Base-by-base conservation (phyloP, 1,140 invertebrate genomes). In the Cyrtorhinus lividipennis region DNA sequence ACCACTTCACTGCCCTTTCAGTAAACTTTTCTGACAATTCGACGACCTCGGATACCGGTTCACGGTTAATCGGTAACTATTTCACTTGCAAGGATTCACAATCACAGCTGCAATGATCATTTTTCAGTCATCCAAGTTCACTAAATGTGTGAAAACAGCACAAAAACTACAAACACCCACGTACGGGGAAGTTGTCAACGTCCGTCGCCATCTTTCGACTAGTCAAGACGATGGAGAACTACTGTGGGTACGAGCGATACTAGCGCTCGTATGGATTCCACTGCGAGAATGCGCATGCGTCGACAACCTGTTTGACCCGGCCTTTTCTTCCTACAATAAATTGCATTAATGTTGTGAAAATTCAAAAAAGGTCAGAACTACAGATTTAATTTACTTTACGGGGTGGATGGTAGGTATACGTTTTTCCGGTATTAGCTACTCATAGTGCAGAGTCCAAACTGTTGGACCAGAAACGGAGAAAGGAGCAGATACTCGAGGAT, bases 131-230 rank as follows among this genome's bases (percentile, higher is more conserved):
- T 53, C 20, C 8, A 10, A 44, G n/a, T 10, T 8, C 38, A 44
- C 38, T 44, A 10, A 53, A 53, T 12, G 20, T 15, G 5, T 13
- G 18, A 53, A 53, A 53, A 53, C 48, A 20, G 18, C 20, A 62
- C 23, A 23, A 59, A 20, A 25, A 48, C 48, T 53, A 38, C 45
- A 27, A 20, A 59, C 38, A 61, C 60, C 45, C 45, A 45, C 53
- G 26, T 30, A 22, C 22, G 48, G 15, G 20, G n/a, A 18, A 26
- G 13, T 56, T 20, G 23, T 23, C 46, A 48, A 65, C 64, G 61
- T 65, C 64, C 23, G 64, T 62, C 60, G 64, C 64, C 64, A 65
- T 65, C 60, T 65, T 65, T 62, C 56, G 48, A 53, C 48, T 53
- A 53, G 10, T 53, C 48, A 53, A 53, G 48, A 53, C 20, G 48